Evolutionary conservation across 2,888 invertebrate species (phyloP).

Genomic region (Myopa tessellatipennis): DNA sequence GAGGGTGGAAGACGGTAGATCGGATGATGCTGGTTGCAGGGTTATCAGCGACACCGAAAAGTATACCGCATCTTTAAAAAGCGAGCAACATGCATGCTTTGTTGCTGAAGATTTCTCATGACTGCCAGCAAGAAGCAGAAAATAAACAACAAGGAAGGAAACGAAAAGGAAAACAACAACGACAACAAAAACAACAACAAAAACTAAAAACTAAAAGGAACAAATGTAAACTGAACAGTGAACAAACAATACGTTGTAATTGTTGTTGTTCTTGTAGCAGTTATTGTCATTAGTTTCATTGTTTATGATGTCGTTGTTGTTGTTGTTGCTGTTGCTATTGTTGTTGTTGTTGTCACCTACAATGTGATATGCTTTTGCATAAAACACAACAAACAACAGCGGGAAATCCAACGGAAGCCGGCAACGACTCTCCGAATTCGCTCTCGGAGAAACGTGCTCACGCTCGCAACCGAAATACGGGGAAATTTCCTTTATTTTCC

Average conservation of each 20-base stretch:
- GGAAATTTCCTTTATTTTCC: neutral
- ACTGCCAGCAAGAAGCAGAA: neutral
- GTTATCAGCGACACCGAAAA: no score
- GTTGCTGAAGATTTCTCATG: neutral
- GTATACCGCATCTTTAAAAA: no score
- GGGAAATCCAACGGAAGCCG: conserved; percentile 1
- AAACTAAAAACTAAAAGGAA: neutral
- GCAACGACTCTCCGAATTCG: neutral
- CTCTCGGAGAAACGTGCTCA: neutral
- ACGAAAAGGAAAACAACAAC: neutral
- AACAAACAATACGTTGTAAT: neutral
- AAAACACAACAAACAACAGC: conserved; percentile 4
- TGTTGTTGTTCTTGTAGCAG: neutral
- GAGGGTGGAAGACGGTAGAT: no score
- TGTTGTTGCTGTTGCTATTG: neutral
- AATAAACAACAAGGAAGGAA: neutral
- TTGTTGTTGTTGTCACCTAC: neutral
- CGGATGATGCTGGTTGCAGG: no score
- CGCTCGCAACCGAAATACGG: neutral
- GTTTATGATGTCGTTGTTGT: no score
- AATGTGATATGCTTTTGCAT: neutral
- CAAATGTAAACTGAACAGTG: neutral
- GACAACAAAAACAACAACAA: neutral
- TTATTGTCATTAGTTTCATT: neutral
- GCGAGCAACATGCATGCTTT: neutral